These are phyloP conservation scores for Taenaris catops DNA, from an alignment of 2,888 invertebrate genomes.

Conservation along the genomic window DNA sequence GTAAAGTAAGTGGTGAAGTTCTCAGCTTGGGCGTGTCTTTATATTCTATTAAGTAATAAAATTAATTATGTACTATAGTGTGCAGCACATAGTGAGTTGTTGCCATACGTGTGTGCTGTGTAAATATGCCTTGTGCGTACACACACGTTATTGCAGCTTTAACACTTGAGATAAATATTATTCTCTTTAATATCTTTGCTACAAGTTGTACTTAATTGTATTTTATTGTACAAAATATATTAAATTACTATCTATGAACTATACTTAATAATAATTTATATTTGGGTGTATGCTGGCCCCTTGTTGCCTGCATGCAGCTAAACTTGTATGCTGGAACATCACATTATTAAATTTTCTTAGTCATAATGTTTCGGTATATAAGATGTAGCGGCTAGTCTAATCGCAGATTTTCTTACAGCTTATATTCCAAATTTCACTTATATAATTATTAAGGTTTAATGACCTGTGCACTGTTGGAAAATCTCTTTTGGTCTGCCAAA, in stretches of 20 bases:
- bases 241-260: slow-evolving; percentile 79
- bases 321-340: slow-evolving; percentile 78
- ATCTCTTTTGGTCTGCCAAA: slow-evolving; percentile 79
- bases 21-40: slow-evolving; percentile 77
- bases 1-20: slow-evolving; percentile 70
- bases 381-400: slow-evolving; percentile 77
- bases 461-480: slow-evolving; percentile 79
- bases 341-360: slow-evolving; percentile 69
- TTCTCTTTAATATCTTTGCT: slow-evolving; percentile 83
- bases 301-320: slow-evolving; percentile 75
- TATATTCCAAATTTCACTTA: slow-evolving; percentile 77
- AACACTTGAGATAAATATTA: slow-evolving; percentile 78
- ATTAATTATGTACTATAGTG: slow-evolving; percentile 75
- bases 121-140: slow-evolving; percentile 78
- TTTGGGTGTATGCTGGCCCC: slow-evolving; percentile 76
- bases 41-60: slow-evolving; percentile 75
- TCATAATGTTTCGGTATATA: slow-evolving; percentile 76
- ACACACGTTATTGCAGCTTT: slow-evolving; percentile 78
- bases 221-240: slow-evolving; percentile 86
- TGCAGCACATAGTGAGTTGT: slow-evolving; percentile 73
- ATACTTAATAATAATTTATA: slow-evolving; percentile 69
- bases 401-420: slow-evolving; percentile 80
- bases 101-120: slow-evolving; percentile 76
- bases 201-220: slow-evolving; percentile 85
- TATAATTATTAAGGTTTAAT: slow-evolving; percentile 67